Evolutionary conservation across 2,888 invertebrate genomes (phyloP).

Genomic region (Noctua janthe): DNA sequence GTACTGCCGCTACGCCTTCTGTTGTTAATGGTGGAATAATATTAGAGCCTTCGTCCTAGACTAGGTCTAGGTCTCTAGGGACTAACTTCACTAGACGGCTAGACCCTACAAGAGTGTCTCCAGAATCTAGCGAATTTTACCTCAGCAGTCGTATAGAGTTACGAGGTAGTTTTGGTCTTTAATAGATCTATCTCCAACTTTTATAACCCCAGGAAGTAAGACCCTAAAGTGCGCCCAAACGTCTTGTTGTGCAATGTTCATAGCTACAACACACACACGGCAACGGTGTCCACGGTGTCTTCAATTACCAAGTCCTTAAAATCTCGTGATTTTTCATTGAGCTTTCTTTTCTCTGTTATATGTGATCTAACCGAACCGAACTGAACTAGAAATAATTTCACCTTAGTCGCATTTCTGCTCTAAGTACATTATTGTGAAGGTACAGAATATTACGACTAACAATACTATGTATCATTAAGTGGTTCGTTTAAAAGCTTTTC

Average conservation of each 20-base stretch:
- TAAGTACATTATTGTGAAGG: conserved; percentile 1
- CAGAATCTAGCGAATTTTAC: not conserved
- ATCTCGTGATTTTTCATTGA: not conserved
- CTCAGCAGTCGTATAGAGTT: conserved; percentile 5
- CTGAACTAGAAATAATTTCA: not conserved
- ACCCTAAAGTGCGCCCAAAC: not conserved
- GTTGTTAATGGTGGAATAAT: not conserved
- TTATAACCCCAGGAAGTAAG: not conserved
- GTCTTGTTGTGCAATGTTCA: not conserved
- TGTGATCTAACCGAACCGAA: too few relatives aligned
- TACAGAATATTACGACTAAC: conserved; percentile 9
- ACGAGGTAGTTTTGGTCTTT: not conserved
- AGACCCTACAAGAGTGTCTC: not conserved
- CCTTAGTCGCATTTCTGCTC: not conserved
- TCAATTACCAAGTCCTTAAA: not conserved
- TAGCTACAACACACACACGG: too few relatives aligned
- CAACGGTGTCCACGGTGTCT: not conserved
- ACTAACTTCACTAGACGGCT: not conserved
- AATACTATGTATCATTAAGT: conserved; percentile 29
- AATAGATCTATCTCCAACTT: not conserved
- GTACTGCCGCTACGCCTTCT: not conserved
- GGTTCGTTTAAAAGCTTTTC: conserved; percentile 54
- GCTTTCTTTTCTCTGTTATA: not conserved
- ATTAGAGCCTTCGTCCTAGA: not conserved
- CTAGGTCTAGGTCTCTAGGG: not conserved